Evolutionary conservation across 2,113 vertebrate genomes (phyloP), one percentile per base, ranked within the genome.

Genomic region (Oreotrochilus melanogaster): DNA sequence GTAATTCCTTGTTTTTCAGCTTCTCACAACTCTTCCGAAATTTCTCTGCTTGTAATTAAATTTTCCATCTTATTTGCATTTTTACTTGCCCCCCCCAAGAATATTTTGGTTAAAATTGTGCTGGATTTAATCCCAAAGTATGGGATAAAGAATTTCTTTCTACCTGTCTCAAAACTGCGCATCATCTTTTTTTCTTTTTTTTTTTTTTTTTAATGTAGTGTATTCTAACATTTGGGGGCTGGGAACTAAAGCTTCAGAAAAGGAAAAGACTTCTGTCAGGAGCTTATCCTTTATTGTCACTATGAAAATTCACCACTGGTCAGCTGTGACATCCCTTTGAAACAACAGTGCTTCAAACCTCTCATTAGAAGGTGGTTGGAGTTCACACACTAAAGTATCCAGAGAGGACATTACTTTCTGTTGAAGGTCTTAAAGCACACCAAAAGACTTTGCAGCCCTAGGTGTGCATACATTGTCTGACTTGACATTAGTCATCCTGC

Each of bases 381-480:
- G 19, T 53, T 88, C 27, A 37, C 18, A 67, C 69, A 0, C 50
- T 70, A 50, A 88, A 72, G 9, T 51, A 11, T 85, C 15, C 21
- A 67, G 91, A 80, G 56, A 54, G 19, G 37, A 47, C 47, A 58
- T 18, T 24, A 56, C 43, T 81, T 47, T 21, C 74, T 73, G 16
- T 37, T 42, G 47, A 72, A 66, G 17, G 35, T 76, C 35, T 10
- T 66, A 62, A 53, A 69, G 45, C 28, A 61, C 13, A 69, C 31
- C 42, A 30, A 78, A 71, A 14, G 42, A 50, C 25, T 11, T 58
- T 57, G 66, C 9, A 70, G 50, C 28, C 72, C 25, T 31, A 54
- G 54, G 30, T 1, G 2, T 3, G 3, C 0, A 1, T 13, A 19
- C 5, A 16, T 42, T 82, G 25, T 18, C 67, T 2, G 2, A 3